phyloP scores from a whole-genome alignment of 2,113 vertebrate species.

The Fulmarus glacialis region DNA sequence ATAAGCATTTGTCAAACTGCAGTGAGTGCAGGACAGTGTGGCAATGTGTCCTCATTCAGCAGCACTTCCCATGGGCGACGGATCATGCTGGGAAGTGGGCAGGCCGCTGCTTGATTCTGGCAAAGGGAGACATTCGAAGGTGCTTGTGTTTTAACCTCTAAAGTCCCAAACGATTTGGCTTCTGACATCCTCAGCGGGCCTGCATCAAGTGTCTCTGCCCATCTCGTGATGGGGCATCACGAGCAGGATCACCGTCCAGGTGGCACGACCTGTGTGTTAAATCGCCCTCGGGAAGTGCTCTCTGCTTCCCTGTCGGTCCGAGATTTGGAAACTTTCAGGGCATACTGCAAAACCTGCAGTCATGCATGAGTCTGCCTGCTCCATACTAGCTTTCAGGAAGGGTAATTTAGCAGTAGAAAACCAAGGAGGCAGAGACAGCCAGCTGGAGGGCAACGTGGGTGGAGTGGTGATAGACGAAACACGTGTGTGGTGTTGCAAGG shows the following conservation, averaged over 20 bases:
- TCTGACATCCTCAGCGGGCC: not conserved
- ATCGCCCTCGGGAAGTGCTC: fast-evolving
- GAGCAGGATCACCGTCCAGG: not conserved
- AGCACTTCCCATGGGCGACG: not conserved
- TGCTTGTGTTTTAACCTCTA: not conserved
- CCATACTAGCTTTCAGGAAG: not conserved
- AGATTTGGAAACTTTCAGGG: not conserved
- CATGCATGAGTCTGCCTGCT: not conserved
- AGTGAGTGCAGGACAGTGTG: not conserved
- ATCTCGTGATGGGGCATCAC: fast-evolving
- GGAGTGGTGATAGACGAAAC: fast-evolving
- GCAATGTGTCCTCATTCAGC: not conserved
- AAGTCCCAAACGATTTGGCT: not conserved
- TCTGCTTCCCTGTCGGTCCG: not conserved
- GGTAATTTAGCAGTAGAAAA: not conserved
- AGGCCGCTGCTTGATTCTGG: not conserved
- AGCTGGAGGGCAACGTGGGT: not conserved
- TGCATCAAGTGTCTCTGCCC: not conserved
- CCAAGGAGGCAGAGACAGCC: not conserved
- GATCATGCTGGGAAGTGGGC: not conserved
- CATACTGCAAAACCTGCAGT: not conserved
- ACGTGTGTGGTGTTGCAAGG: fast-evolving
- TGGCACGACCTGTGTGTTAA: not conserved
- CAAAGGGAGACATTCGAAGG: not conserved
- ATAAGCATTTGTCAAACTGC: not conserved